phyloP scores from a whole-genome alignment of 2,888 invertebrate species.

The Drosophila demipolita region DNA sequence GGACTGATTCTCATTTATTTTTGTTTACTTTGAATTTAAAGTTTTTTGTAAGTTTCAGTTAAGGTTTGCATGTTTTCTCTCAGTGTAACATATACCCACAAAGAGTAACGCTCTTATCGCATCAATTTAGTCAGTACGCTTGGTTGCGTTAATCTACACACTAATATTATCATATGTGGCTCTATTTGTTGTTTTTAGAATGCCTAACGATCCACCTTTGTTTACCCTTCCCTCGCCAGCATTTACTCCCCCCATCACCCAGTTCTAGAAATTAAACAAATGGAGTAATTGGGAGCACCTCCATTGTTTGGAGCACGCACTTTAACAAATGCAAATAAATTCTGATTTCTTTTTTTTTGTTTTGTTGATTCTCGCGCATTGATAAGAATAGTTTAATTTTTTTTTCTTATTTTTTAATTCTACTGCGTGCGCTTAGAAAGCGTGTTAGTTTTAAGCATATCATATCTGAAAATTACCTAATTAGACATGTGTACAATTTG shows the following conservation, averaged over 20 bases:
- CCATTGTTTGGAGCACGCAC: constrained; percentile 9
- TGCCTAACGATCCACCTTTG: constrained; percentile 40
- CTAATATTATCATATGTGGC: constrained; percentile 9
- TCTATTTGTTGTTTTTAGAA: constrained; percentile 27
- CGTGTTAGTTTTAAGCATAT: constrained; percentile 14
- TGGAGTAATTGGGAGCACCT: constrained; percentile 31
- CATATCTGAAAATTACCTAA: constrained; percentile 15
- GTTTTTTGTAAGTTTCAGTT: background rate
- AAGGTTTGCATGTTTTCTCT: background rate
- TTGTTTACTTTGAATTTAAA: background rate
- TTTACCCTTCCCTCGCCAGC: background rate
- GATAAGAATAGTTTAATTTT: constrained; percentile 6
- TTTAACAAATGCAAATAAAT: constrained; percentile 33
- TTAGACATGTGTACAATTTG: background rate
- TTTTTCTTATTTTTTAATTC: constrained; percentile 1
- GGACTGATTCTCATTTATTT: background rate
- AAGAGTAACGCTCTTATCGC: constrained; percentile 41
- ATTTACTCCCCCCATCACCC: background rate
- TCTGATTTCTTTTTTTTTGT: background rate
- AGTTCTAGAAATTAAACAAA: constrained; percentile 36
- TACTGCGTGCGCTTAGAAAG: constrained; percentile 37
- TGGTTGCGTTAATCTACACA: constrained; percentile 36
- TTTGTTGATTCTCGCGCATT: constrained; percentile 20
- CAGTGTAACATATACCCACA: background rate
- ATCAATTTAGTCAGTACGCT: constrained; percentile 53